A percentile compares a stretch with the other conserved stretches of the same genome.
phyloP scores from a whole-genome alignment of 2,113 vertebrate genomes.

The Podarcis raffonei region DNA sequence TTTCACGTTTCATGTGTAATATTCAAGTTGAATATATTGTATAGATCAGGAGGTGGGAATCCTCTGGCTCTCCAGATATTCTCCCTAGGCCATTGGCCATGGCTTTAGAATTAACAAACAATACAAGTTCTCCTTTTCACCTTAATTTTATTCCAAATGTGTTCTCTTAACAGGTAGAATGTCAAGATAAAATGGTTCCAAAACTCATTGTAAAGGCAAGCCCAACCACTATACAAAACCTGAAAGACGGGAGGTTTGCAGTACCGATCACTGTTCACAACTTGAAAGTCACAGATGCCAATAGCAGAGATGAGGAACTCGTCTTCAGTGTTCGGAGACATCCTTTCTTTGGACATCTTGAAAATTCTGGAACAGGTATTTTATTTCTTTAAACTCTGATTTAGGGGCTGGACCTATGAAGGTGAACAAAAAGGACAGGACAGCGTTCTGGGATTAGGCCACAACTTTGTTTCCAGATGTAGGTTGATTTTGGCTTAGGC shows the following conservation, averaged over 20 bases:
- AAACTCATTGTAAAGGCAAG: constrained; percentile 63
- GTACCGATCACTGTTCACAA: constrained; percentile 67
- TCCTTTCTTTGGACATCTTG: constrained; percentile 71
- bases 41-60: neutral
- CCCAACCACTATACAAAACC: constrained; percentile 60
- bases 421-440: no score
- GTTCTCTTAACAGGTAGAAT: constrained; percentile 61
- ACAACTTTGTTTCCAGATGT: no score
- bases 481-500: no score
- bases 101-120: neutral
- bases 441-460: no score
- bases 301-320: constrained; percentile 69
- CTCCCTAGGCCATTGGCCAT: no score
- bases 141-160: neutral
- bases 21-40: neutral
- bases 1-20: neutral
- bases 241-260: constrained; percentile 51
- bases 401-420: no score
- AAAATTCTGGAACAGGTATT: constrained; percentile 72
- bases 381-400: neutral
- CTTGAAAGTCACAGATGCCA: constrained; percentile 61
- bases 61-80: no score
- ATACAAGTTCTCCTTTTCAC: neutral
- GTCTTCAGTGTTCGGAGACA: constrained; percentile 68
- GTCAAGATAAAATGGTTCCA: constrained; percentile 69